These are phyloP conservation scores for Blennius ocellaris DNA, from an alignment of 2,113 vertebrate species.

Conservation along the genomic window DNA sequence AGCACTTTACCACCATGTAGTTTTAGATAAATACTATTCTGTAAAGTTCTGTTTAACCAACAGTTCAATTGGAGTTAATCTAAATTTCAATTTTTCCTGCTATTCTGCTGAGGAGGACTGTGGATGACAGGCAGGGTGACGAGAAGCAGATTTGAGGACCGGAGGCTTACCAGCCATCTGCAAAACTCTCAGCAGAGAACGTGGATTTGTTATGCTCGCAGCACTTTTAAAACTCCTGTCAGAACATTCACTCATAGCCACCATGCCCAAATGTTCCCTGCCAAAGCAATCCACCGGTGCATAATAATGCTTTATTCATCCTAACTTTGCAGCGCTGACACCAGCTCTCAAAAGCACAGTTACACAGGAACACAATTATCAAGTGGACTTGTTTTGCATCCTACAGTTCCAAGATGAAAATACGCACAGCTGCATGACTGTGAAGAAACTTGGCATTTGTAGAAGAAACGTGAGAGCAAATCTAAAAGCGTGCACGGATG, in stretches of 20 bases:
- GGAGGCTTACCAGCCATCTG: constrained; percentile 5
- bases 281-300: constrained; percentile 6
- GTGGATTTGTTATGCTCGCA: constrained; percentile 37
- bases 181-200: constrained; percentile 36
- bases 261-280: background rate
- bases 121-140: background rate
- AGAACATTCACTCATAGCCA: constrained; percentile 24
- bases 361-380: constrained; percentile 19
- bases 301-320: constrained; percentile 31
- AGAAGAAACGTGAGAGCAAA: background rate
- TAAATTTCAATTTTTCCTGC: too few relatives aligned
- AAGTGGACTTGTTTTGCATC: constrained; percentile 16
- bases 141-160: constrained; percentile 33
- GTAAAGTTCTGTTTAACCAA: too few relatives aligned
- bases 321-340: constrained; percentile 25
- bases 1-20: too few relatives aligned
- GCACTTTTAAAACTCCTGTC: constrained; percentile 27
- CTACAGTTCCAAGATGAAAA: constrained; percentile 15
- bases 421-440: constrained; percentile 6
- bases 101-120: background rate
- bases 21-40: too few relatives aligned
- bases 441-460: background rate
- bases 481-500: background rate
- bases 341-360: constrained; percentile 33
- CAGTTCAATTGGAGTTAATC: too few relatives aligned